Percentiles rank a stretch among this genome's conserved stretches.
Conservation (phyloP, 2,888 invertebrate genomes). For the Hyles lineata region DNA sequence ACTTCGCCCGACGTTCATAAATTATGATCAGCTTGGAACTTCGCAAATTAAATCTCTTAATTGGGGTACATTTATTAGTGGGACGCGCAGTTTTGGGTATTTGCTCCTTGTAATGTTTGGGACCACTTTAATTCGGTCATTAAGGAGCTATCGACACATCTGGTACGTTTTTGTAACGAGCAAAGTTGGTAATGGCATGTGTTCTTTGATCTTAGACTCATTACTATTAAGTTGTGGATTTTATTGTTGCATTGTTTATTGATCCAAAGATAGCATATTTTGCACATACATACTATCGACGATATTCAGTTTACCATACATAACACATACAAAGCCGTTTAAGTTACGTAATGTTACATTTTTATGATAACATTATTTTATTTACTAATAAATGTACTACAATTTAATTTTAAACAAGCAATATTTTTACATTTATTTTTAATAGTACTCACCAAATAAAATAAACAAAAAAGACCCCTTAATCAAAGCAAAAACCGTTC, state of each 20-base stretch:
- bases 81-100: constrained; percentile 24
- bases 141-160: constrained; percentile 18
- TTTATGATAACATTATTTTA: too few species aligned
- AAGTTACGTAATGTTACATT: too few species aligned
- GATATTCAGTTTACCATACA: too few species aligned
- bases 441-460: too few species aligned
- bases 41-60: constrained; percentile 35
- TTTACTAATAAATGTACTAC: too few species aligned
- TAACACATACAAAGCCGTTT: too few species aligned
- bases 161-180: constrained; percentile 12
- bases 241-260: neutral
- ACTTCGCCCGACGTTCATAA: constrained; percentile 13
- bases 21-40: constrained; percentile 25
- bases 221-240: neutral
- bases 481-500: too few species aligned
- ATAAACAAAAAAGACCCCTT: too few species aligned
- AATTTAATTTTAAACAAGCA: too few species aligned
- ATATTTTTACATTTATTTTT: too few species aligned
- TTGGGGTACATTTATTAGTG: constrained; percentile 32
- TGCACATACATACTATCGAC: too few species aligned
- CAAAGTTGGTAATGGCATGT: constrained; percentile 6
- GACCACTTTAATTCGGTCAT: constrained; percentile 23
- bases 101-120: constrained; percentile 19
- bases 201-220: neutral
- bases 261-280: neutral